Base-by-base conservation (phyloP, 2,888 invertebrate genomes). In the Cosmia trapezina region DNA sequence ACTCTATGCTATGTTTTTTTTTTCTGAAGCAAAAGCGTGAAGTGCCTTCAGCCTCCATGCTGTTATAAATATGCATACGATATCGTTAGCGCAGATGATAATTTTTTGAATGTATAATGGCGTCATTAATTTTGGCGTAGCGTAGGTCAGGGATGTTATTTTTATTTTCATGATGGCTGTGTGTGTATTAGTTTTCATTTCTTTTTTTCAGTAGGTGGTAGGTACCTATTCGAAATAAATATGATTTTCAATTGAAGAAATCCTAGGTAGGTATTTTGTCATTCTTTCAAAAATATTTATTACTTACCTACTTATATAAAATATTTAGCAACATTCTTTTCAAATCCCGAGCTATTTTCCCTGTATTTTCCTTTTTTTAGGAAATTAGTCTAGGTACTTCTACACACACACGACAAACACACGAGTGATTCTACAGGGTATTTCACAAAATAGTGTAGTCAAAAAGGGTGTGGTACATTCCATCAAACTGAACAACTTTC, bases 61-160 rank as follows among this genome's bases (percentile, higher is more conserved):
- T 72, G 81, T 70, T 77, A 91, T 92, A 87, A 91, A 92, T 92
- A 93, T 93, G 89, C 89, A 91, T 89, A 74, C 66, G 66, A 70
- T 72, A 79, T 90, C 89, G 89, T 92, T 91, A 91, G 87, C 83
- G 76, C 67, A 66, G 79, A 88, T 90, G 90, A 82, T 83, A 88
- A 89, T 89, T 89, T 87, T 89, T 84, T 82, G 91, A 86, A 92
- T 91, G 86, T 74, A 89, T 91, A 89, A 91, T 79, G 62, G 43
- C 43, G 80, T 64, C 63, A 22, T 80, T 75, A 83, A 80, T 73
- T 76, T 83, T 71, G 76, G 43, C 63, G 63, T 79, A 54, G 54
- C 80, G 79, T 86, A 87, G 89, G 90, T 89, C 86, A 84, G 68
- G 80, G 45, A 76, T 83, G 57, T 79, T 77, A n/a, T 57, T 70